Conservation (phyloP, 2,113 vertebrate genomes). For the Psilopsiagon aurifrons region DNA sequence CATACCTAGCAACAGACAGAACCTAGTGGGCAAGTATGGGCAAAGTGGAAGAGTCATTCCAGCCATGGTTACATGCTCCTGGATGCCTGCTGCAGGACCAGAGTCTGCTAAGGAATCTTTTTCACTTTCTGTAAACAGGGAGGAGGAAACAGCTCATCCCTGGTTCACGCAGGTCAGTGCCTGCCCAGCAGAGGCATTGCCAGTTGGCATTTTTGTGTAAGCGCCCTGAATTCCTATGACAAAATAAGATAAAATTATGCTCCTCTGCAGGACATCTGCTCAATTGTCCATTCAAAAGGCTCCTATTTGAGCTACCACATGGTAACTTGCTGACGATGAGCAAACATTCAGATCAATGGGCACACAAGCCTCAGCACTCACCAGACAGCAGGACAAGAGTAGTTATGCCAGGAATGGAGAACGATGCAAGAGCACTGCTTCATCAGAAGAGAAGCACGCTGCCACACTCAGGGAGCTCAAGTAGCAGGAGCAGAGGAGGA, state of each 20-base stretch:
- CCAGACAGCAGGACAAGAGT: not conserved
- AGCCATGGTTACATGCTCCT: not conserved
- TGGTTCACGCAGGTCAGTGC: not conserved
- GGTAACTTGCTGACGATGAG: not conserved
- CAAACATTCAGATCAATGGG: not conserved
- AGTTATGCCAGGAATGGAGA: not conserved
- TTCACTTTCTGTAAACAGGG: not conserved
- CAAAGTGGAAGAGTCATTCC: not conserved
- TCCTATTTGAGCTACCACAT: not conserved
- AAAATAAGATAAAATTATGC: not conserved
- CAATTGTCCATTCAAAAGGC: not conserved
- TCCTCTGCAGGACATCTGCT: not conserved
- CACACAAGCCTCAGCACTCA: not conserved
- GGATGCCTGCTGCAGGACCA: not conserved
- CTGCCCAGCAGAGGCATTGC: not conserved
- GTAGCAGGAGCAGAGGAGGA: not conserved
- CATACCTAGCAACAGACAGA: not conserved
- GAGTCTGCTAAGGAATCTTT: not conserved
- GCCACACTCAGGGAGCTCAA: fast-evolving
- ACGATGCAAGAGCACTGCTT: not conserved
- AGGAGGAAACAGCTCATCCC: not conserved
- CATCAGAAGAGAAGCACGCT: not conserved
- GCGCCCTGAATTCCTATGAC: not conserved
- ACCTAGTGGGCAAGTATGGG: not conserved
- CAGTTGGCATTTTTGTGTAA: not conserved